phyloP scores from a whole-genome alignment of 2,113 vertebrate genomes.

The Kryptolebias marmoratus region DNA sequence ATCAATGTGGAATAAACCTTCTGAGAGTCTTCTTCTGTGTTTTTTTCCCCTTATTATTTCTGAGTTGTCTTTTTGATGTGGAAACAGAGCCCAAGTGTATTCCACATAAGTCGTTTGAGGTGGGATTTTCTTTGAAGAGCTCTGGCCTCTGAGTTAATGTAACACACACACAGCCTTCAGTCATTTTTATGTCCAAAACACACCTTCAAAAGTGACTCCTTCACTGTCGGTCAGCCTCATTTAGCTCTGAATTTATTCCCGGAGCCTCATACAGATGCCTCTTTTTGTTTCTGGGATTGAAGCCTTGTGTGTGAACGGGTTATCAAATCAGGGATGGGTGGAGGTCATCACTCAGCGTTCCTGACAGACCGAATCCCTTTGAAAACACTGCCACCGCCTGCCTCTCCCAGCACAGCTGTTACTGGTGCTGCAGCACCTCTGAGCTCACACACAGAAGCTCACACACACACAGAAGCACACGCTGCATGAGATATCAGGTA shows the following conservation, averaged over 20 bases:
- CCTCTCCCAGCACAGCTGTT: conserved; percentile 36
- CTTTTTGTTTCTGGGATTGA: conserved; percentile 44
- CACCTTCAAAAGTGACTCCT: conserved; percentile 13
- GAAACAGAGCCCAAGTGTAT: conserved; percentile 17
- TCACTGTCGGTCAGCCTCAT: not conserved
- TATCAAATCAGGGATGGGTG: conserved; percentile 29
- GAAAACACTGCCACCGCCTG: conserved; percentile 33
- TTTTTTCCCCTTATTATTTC: conserved; percentile 1
- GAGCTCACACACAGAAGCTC: conserved; percentile 1
- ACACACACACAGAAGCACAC: not conserved
- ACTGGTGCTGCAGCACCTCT: conserved; percentile 17
- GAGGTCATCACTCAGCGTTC: conserved; percentile 52
- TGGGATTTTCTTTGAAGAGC: conserved; percentile 30
- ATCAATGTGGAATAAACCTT: not conserved
- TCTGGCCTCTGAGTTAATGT: not conserved
- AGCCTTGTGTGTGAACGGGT: conserved; percentile 31
- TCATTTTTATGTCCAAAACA: conserved; percentile 53
- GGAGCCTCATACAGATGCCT: conserved; percentile 7
- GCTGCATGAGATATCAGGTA: conserved; percentile 46
- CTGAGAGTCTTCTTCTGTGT: conserved; percentile 8
- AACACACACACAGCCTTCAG: conserved; percentile 15
- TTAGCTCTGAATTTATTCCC: conserved; percentile 38
- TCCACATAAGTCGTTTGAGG: conserved; percentile 30
- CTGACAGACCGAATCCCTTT: conserved; percentile 53
- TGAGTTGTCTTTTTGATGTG: conserved; percentile 44